Conservation (phyloP, 2,113 vertebrate species). For the Corythornis cristatus region DNA sequence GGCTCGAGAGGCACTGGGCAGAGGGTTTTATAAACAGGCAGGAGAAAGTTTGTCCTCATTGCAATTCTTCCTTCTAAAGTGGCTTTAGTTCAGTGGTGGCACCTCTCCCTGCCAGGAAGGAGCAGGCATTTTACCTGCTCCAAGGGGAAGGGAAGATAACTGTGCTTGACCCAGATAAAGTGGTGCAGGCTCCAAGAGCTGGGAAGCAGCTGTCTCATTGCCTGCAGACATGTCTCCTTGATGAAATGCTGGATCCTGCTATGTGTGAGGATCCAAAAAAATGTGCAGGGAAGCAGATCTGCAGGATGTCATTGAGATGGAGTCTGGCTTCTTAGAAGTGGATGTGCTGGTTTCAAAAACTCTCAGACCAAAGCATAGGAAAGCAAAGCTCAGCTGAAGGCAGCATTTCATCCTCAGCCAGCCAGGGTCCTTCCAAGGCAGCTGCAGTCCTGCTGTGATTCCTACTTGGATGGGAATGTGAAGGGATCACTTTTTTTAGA, state of each 20-base stretch:
- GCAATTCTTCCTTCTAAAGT: background rate
- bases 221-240: constrained; percentile 35
- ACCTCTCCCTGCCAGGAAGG: background rate
- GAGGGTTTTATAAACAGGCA: background rate
- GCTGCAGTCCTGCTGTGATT: background rate
- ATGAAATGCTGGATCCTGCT: constrained; percentile 12
- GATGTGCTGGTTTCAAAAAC: background rate
- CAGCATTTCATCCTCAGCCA: background rate
- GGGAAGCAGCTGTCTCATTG: constrained; percentile 43
- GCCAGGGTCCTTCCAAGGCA: background rate
- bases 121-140: constrained; percentile 49
- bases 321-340: background rate
- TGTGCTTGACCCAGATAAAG: constrained; percentile 52
- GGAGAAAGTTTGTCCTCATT: background rate
- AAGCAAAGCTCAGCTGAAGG: background rate
- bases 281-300: background rate
- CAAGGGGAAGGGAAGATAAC: constrained; percentile 1
- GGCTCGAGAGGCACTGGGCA: background rate
- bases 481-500: background rate
- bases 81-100: background rate
- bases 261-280: constrained; percentile 25
- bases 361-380: background rate
- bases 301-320: background rate
- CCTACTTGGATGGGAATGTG: background rate
- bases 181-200: background rate